Percentiles rank a stretch among this genome's conserved stretches.
phyloP scores from a whole-genome alignment of 2,888 invertebrate species.

The Platycheirus rosarum region DNA sequence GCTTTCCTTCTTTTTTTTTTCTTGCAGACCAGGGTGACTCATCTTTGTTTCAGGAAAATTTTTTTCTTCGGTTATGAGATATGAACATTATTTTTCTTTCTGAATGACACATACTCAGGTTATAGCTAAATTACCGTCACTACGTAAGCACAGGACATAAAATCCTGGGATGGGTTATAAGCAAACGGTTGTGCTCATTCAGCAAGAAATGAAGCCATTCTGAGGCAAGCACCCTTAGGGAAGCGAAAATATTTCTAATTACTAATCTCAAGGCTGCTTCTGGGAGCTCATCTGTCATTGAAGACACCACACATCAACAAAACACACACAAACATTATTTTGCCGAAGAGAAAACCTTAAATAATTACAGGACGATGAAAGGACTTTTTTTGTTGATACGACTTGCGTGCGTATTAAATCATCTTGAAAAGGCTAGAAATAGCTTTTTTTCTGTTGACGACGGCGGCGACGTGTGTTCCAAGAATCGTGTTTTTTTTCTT shows the following conservation, averaged over 20 bases:
- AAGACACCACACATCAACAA: constrained; percentile 26
- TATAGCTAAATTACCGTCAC: constrained; percentile 33
- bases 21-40: constrained; percentile 8
- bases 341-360: not conserved
- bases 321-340: not conserved
- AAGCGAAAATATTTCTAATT: constrained; percentile 48
- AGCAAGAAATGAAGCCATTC: constrained; percentile 12
- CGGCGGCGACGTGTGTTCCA: not conserved
- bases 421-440: constrained; percentile 17
- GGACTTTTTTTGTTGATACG: constrained; percentile 22
- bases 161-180: not conserved
- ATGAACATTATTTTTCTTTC: constrained; percentile 12
- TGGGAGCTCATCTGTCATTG: constrained; percentile 48
- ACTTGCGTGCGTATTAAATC: constrained; percentile 27
- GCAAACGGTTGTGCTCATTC: not conserved
- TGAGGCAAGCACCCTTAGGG: constrained; percentile 10
- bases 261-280: constrained; percentile 40
- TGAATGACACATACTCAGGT: constrained; percentile 23
- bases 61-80: constrained; percentile 35
- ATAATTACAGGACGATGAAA: constrained; percentile 35
- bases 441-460: constrained; percentile 1
- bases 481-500: not conserved
- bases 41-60: constrained; percentile 15
- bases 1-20: not conserved
- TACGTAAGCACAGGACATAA: constrained; percentile 11